Evolutionary conservation across 2,888 invertebrate species (phyloP).

Genomic region (Hedychridium roseum): DNA sequence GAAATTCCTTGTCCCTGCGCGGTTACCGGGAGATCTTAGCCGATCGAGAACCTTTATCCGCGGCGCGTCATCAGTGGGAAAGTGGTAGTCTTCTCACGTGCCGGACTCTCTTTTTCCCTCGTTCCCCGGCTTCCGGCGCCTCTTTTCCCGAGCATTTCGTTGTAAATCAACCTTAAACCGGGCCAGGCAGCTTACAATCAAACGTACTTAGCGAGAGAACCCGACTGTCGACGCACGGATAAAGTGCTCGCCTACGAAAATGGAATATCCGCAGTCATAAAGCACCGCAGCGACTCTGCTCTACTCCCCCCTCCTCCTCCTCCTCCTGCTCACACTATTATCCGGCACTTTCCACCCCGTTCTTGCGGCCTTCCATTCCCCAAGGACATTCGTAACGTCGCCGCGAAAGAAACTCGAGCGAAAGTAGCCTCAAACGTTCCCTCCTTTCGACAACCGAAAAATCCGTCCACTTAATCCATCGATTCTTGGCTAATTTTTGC

Average conservation of each 20-base stretch:
- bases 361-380: conserved; percentile 5
- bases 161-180: conserved; percentile 61
- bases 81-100: conserved; percentile 56
- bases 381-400: conserved; percentile 21
- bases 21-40: no score
- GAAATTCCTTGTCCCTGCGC: no score
- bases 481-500: no score
- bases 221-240: conserved; percentile 22
- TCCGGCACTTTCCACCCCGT: conserved; percentile 7
- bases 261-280: conserved; percentile 45
- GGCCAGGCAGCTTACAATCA: conserved; percentile 58
- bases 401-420: conserved; percentile 16
- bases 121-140: no score
- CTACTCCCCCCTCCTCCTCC: not conserved
- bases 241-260: conserved; percentile 44
- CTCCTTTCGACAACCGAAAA: no score
- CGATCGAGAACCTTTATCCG: no score
- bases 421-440: conserved; percentile 24
- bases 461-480: no score
- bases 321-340: conserved; percentile 8
- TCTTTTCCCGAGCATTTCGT: conserved; percentile 36
- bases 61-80: no score
- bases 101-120: no score
- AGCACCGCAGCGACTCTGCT: conserved; percentile 14
- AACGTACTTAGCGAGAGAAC: conserved; percentile 56